A percentile compares a stretch with the other conserved stretches of the same genome.
Evolutionary conservation across 2,888 invertebrate genomes (phyloP).

Genomic region (Macrosoma leucophasiata): DNA sequence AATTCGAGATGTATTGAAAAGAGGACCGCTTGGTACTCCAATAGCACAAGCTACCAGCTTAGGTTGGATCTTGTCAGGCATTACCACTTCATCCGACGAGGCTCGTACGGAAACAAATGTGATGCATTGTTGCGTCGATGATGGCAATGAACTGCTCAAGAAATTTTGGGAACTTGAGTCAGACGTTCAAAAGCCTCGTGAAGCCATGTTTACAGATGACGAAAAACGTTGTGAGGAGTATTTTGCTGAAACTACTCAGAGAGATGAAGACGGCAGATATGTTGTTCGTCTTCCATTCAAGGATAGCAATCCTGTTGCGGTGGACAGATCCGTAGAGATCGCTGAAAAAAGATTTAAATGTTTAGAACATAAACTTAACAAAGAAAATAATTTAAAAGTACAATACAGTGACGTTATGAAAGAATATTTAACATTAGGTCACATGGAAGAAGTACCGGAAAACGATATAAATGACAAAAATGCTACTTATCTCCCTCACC

Average conservation of each 20-base stretch:
- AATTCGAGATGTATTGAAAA: conserved; percentile 9
- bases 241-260: not conserved
- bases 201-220: conserved; percentile 14
- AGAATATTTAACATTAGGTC: conserved; percentile 23
- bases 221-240: not conserved
- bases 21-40: conserved; percentile 2
- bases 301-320: not conserved
- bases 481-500: conserved; percentile 24
- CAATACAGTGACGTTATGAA: conserved; percentile 20
- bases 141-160: conserved; percentile 16
- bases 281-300: not conserved
- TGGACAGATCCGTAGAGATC: not conserved
- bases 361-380: conserved; percentile 18
- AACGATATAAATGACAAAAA: too few relatives aligned
- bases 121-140: conserved; percentile 10
- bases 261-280: not conserved
- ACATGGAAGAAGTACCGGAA: conserved; percentile 17
- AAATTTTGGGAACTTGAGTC: conserved; percentile 28
- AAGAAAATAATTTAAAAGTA: conserved; percentile 16
- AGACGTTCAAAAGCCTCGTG: not conserved
- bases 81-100: too few relatives aligned
- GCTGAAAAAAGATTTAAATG: conserved; percentile 8
- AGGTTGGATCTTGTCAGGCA: conserved; percentile 18
- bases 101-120: too few relatives aligned
- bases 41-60: conserved; percentile 14